Evolutionary conservation across 2,113 vertebrate species (phyloP), one percentile per base, ranked within the genome.

Genomic region (Colinus virginianus): DNA sequence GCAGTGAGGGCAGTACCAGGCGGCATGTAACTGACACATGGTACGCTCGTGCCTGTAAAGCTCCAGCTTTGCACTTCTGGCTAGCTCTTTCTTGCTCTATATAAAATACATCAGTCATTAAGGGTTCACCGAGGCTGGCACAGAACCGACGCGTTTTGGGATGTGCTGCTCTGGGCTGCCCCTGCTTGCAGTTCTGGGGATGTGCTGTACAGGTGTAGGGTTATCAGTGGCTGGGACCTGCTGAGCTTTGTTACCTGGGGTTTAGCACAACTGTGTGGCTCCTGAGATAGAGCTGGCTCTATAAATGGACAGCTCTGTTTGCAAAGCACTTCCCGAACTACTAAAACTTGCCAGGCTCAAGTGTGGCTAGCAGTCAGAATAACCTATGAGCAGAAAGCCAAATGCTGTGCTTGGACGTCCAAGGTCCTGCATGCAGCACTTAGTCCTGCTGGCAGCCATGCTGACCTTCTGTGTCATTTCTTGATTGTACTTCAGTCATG

Each of bases 141-240:
- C n/a, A 6, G 61, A 58, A 13, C 22, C 11, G 21, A 49, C 25
- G 13, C 48, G 6, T 36, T 36, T 40, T 90, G 82, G 91, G 84
- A 87, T 36, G 55, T 88, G 69, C 66, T 86, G 87, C 75, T 74
- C 79, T 95, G 94, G 94, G 90, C 91, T 92, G 87, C 49, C 70
- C 4, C 48, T 61, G 78, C 81, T 95, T 82, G 42, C 22, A 7
- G 42, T 69, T 74, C n/a, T 83, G 92, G 64, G 55, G 78, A 55
- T 85, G 85, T 43, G 84, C 76, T 85, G 53, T 34, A 90, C 72
- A 93, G 78, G 79, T 82, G 90, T 95, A 88, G 90, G 93, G 76
- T 87, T 87, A 68, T 70, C 51, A 53, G 53, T 91, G 85, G 71
- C 76, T 64, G 90, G 42, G 76, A 68, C 34, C 78, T 70, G 58